Percentiles rank a stretch among this genome's conserved stretches.
phyloP scores from a whole-genome alignment of 2,888 invertebrate species.

The Drosophila niveifrons region DNA sequence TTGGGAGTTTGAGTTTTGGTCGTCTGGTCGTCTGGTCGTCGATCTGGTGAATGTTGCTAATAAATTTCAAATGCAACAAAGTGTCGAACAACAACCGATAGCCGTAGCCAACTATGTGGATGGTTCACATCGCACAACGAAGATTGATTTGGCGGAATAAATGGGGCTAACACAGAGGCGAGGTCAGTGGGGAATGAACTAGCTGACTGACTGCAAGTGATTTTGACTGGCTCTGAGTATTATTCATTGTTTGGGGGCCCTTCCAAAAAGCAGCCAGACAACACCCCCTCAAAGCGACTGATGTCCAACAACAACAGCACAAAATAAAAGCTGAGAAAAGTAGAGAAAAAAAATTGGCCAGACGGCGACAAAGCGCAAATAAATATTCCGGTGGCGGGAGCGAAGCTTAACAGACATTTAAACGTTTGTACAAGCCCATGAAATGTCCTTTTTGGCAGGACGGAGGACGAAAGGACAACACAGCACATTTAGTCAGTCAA shows the following conservation, averaged over 20 bases:
- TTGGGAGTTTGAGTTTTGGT: too few relatives aligned
- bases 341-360: conserved; percentile 60
- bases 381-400: conserved; percentile 58
- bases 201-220: conserved; percentile 63
- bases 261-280: conserved; percentile 52
- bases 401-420: conserved; percentile 69
- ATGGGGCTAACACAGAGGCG: conserved; percentile 54
- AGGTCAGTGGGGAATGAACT: conserved; percentile 37
- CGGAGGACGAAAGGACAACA: conserved; percentile 25
- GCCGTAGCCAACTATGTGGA: conserved; percentile 66
- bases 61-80: conserved; percentile 80
- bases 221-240: conserved; percentile 63
- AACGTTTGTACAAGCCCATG: conserved; percentile 77
- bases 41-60: conserved; percentile 60
- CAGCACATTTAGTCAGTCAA: conserved; percentile 85
- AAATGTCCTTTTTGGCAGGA: conserved; percentile 71
- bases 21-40: conserved; percentile 25
- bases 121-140: conserved; percentile 67
- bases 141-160: conserved; percentile 82
- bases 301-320: conserved; percentile 37
- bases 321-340: conserved; percentile 14
- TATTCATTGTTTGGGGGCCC: conserved; percentile 69
- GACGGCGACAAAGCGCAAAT: conserved; percentile 79
- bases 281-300: conserved; percentile 48
- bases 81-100: conserved; percentile 69